Percentiles rank a stretch among this genome's conserved stretches.
phyloP scores from a whole-genome alignment of 2,797 vertebrate genomes.

The Brachyalestes nurse region DNA sequence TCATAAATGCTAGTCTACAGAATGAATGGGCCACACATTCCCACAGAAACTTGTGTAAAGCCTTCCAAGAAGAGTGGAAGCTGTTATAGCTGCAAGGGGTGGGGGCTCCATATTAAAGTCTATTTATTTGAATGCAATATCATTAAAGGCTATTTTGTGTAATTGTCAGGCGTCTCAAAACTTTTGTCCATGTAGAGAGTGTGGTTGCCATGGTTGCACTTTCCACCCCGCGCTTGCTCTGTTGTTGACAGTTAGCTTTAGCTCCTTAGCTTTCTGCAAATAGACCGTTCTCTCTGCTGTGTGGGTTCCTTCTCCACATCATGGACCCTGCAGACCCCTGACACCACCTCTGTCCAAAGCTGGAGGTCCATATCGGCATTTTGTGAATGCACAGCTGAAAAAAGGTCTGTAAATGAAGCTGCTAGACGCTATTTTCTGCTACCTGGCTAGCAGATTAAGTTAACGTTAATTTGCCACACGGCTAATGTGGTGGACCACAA shows the following conservation, averaged over 20 bases:
- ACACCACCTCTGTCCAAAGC: neutral
- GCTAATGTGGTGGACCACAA: too few species aligned
- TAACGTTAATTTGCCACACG: too few species aligned
- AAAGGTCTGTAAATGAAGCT: neutral
- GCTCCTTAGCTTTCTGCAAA: neutral
- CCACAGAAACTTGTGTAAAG: too few species aligned
- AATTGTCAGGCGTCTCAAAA: too few species aligned
- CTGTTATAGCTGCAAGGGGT: too few species aligned
- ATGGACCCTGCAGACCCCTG: neutral
- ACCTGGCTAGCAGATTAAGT: neutral
- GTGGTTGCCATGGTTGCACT: neutral
- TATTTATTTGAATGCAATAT: too few species aligned
- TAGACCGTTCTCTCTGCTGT: neutral
- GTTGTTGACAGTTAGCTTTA: conserved; percentile 7
- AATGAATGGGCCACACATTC: too few species aligned
- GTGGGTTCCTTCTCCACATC: neutral
- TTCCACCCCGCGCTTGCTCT: neutral
- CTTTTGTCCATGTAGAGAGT: neutral
- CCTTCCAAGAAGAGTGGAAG: too few species aligned
- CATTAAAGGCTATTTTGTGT: too few species aligned
- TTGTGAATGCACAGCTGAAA: neutral
- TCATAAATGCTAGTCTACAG: too few species aligned
- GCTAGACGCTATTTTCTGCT: neutral
- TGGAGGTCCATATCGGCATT: neutral
- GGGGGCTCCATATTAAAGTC: too few species aligned